Conservation (phyloP, 2,888 invertebrate genomes). For the Myathropa florea region DNA sequence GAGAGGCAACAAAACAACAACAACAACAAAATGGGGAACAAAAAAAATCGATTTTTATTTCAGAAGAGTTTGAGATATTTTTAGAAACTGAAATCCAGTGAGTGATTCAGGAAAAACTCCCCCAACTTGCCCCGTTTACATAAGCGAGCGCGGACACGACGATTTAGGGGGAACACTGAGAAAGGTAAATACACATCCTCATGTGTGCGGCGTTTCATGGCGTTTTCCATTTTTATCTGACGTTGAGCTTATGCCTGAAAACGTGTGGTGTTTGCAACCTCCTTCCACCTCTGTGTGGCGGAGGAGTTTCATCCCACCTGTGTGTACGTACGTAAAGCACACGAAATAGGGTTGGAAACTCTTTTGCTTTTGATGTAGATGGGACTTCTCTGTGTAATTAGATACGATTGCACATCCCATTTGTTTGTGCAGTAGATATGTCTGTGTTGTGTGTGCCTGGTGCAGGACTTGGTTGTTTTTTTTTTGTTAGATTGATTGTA, state of each 20-base stretch:
- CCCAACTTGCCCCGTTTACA: constrained; percentile 9
- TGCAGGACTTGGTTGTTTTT: not conserved
- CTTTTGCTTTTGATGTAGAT: constrained; percentile 33
- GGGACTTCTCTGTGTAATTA: constrained; percentile 49
- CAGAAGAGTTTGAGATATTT: constrained; percentile 52
- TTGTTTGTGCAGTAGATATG: constrained; percentile 38
- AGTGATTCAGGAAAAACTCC: constrained; percentile 60
- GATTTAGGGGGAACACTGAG: constrained; percentile 58
- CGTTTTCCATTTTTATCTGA: constrained; percentile 57
- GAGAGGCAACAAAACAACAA: not conserved
- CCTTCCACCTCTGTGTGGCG: constrained; percentile 13
- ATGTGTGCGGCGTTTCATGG: constrained; percentile 21
- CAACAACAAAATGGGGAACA: constrained; percentile 3
- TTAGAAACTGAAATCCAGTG: constrained; percentile 54
- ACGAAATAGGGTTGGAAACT: constrained; percentile 54
- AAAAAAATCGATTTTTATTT: constrained; percentile 24
- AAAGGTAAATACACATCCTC: constrained; percentile 63
- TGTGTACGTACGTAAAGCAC: constrained; percentile 51
- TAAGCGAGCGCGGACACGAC: constrained; percentile 47
- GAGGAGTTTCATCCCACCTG: constrained; percentile 67
- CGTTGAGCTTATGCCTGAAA: constrained; percentile 20
- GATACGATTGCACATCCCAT: constrained; percentile 65
- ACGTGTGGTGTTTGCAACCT: constrained; percentile 26
- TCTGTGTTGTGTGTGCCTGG: constrained; percentile 4
- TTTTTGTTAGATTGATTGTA: not conserved